These are phyloP conservation scores for Pyrrhia umbra DNA, from an alignment of 2,888 invertebrate species.

Conservation along the genomic window DNA sequence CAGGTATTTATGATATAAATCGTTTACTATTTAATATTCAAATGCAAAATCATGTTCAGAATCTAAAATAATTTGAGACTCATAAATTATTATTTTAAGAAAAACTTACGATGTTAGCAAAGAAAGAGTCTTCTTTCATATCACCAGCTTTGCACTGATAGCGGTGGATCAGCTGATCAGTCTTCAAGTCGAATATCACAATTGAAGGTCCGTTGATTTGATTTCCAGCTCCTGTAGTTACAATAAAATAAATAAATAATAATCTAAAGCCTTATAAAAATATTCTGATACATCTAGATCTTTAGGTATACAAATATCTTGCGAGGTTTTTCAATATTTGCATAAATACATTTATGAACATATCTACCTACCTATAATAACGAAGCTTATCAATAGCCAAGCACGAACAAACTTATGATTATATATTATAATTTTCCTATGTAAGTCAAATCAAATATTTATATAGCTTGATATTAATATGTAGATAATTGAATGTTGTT, in stretches of 20 bases:
- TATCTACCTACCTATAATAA: too few relatives aligned
- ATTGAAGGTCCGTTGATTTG: constrained; percentile 92
- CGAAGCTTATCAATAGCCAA: not conserved
- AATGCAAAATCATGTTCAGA: not conserved
- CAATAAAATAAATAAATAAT: not conserved
- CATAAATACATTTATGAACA: not conserved
- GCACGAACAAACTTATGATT: not conserved
- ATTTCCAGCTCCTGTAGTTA: constrained; percentile 80
- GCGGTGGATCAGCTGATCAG: constrained; percentile 92
- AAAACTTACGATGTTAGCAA: constrained; percentile 94
- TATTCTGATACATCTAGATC: too few relatives aligned
- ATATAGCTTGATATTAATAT: constrained; percentile 34
- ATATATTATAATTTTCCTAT: constrained; percentile 4
- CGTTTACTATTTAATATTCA: not conserved
- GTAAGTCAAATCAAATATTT: constrained; percentile 25
- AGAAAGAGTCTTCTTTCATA: constrained; percentile 94
- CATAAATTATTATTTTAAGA: not conserved
- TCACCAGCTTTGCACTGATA: constrained; percentile 92
- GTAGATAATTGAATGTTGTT: constrained; percentile 40
- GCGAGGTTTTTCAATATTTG: not conserved
- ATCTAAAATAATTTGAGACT: not conserved
- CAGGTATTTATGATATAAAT: not conserved
- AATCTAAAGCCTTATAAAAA: too few relatives aligned
- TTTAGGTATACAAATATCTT: too few relatives aligned
- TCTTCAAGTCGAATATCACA: constrained; percentile 93